These are phyloP conservation scores for Pseudomugil gertrudae DNA, from an alignment of 2,797 vertebrate genomes.

Conservation along the genomic window DNA sequence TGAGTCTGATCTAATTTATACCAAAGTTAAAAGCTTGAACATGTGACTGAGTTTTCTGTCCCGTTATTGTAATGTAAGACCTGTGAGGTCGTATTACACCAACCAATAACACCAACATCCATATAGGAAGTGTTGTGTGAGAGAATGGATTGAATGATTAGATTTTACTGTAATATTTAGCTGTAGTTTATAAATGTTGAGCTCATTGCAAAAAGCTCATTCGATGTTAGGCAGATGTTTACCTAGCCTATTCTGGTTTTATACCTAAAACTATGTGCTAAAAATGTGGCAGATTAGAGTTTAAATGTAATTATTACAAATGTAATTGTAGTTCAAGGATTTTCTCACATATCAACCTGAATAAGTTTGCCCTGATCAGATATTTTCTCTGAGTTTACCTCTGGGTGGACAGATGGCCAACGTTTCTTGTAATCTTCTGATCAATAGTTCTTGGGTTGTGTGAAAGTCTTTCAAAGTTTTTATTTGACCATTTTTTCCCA, in stretches of 20 bases:
- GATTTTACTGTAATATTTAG: not conserved
- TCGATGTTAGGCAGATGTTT: not conserved
- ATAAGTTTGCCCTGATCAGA: not conserved
- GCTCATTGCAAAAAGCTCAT: not conserved
- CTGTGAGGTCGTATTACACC: not conserved
- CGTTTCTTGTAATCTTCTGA: not conserved
- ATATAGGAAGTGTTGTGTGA: too few species aligned
- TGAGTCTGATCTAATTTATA: constrained; percentile 41
- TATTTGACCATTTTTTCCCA: too few species aligned
- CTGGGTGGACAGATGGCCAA: not conserved
- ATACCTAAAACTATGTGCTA: not conserved
- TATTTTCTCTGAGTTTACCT: not conserved
- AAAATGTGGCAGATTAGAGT: not conserved
- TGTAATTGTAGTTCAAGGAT: not conserved
- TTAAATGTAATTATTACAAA: too few species aligned
- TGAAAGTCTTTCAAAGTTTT: too few species aligned
- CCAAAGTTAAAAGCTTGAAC: constrained; percentile 32
- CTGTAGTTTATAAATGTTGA: not conserved
- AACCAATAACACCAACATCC: too few species aligned
- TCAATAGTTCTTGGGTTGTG: too few species aligned
- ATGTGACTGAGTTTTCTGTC: constrained; percentile 24
- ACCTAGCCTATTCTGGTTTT: not conserved
- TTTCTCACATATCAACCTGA: not conserved
- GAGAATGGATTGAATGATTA: too few species aligned
- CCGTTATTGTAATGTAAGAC: constrained; percentile 36